Base-by-base conservation (phyloP, 1,140 invertebrate genomes). In the Cydia amplana region DNA sequence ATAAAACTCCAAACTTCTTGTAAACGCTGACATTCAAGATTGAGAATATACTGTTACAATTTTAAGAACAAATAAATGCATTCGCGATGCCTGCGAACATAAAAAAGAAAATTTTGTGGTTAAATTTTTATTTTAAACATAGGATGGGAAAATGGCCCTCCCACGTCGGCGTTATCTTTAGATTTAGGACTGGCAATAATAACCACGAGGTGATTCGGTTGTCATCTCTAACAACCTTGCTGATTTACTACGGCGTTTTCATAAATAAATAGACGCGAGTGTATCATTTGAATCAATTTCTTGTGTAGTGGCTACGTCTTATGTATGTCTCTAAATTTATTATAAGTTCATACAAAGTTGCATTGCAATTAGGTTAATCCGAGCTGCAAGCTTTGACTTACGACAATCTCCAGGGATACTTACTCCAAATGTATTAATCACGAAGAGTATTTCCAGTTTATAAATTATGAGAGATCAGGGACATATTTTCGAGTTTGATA, bases 101-200 rank as follows among this genome's bases (percentile, higher is more conserved):
- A 88, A 87, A 89, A 90, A 87, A 77, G 82, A 75, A 85, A 85
- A 80, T 82, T 80, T 89, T 85, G 85, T 82, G 82, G 83, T 92
- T 87, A 90, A 89, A 92, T 90, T 92, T 91, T 92, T 91, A 92
- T 92, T 92, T 92, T 92, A 92, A 92, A 92, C 90, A 92, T 92
- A 87, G 90, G 79, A 85, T 89, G 88, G 90, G 90, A 90, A 87
- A 85, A 88, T 88, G 85, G 90, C 85, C 84, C 83, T 84, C 83
- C 80, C 79, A 87, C 78, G 90, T 86, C 86, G 80, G 77, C 86
- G 83, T 90, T 91, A 90, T 87, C 84, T 88, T 84, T 82, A 90
- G 90, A 92, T 91, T 92, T 92, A 92, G 82, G 75, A 83, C 75
- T 83, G 77, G 82, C 79, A 81, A 84, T 85, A 86, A 87, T 85